These are phyloP conservation scores for Podarcis lilfordi DNA, from an alignment of 2,797 vertebrate species.

Conservation along the genomic window DNA sequence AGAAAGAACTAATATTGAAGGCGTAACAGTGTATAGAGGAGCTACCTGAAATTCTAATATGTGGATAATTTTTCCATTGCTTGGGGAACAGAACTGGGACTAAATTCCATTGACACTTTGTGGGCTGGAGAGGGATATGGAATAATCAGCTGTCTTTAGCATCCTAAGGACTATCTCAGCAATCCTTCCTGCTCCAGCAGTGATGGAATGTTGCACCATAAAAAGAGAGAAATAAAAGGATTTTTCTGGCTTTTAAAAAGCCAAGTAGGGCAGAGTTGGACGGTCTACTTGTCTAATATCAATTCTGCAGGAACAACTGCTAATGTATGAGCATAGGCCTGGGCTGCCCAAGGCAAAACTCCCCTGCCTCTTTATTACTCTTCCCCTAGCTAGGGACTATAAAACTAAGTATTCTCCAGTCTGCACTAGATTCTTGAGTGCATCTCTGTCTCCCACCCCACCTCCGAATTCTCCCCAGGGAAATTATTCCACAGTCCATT, in stretches of 20 bases:
- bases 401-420: not conserved
- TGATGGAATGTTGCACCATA: not conserved
- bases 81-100: not conserved
- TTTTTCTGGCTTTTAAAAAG: not conserved
- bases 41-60: not conserved
- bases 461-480: not conserved
- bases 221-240: not conserved
- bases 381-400: not conserved
- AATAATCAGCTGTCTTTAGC: not conserved
- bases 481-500: constrained; percentile 34
- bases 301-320: not conserved
- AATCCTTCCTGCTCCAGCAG: not conserved
- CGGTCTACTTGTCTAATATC: not conserved
- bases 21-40: not conserved
- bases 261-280: not conserved
- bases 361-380: not conserved
- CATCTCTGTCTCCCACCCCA: not conserved
- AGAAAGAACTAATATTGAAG: not conserved
- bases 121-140: not conserved
- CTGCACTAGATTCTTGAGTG: constrained; percentile 9
- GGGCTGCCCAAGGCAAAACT: not conserved
- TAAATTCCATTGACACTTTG: not conserved
- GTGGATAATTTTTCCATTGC: not conserved
- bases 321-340: not conserved
- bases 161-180: not conserved